These are phyloP conservation scores for Sciaenops ocellatus DNA, from an alignment of 2,797 vertebrate genomes.

Conservation along the genomic window DNA sequence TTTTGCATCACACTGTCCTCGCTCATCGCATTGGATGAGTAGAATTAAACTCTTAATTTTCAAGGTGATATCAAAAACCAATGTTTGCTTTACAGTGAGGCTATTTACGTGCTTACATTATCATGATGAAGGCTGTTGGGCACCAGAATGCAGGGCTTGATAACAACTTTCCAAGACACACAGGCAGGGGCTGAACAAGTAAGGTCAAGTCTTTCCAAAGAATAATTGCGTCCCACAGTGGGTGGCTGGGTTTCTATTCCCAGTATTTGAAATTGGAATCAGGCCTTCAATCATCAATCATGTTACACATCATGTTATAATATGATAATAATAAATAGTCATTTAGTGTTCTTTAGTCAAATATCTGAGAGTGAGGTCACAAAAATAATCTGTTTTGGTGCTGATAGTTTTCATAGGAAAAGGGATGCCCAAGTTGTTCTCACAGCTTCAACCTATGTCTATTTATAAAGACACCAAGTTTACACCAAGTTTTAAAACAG, in stretches of 20 bases:
- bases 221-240: not conserved
- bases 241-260: not conserved
- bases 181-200: not conserved
- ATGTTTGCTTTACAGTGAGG: not conserved
- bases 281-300: no score
- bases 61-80: constrained; percentile 29
- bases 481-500: not conserved
- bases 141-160: constrained; percentile 23
- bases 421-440: not conserved
- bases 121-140: constrained; percentile 5
- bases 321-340: not conserved
- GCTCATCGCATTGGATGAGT: not conserved
- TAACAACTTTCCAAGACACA: constrained; percentile 41
- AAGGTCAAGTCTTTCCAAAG: constrained; percentile 30
- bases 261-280: constrained; percentile 4
- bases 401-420: not conserved
- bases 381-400: constrained; percentile 5
- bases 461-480: constrained; percentile 24
- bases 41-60: not conserved
- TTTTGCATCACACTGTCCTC: not conserved
- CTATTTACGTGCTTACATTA: not conserved
- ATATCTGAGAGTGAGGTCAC: not conserved
- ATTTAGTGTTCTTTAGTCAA: not conserved
- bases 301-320: no score
- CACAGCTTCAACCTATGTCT: not conserved